Evolutionary conservation across 37 sponge, comb jelly and placozoan genomes (phyloP), one percentile per base, ranked within the genome.

Genomic region (Dysidea cf. avara): DNA sequence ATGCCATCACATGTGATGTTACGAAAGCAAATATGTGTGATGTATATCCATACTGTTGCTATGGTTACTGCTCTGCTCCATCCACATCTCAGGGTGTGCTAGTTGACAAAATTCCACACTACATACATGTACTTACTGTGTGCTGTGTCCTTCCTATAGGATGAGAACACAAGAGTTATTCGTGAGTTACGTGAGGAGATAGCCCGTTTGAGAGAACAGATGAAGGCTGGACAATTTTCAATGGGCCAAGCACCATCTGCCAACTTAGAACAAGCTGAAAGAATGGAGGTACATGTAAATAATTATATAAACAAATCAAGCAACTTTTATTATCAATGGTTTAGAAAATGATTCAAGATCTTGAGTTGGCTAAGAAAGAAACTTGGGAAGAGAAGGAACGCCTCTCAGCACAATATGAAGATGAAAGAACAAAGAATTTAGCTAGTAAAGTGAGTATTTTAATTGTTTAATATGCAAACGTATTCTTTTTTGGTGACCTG

Each of bases 251-350:
- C 26, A n/a, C 36, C 65, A 4, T 35, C 39, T 21, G 34, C 31
- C 24, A 54, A 50, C 48, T 9, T 24, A 7, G 75, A 73, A 30
- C 66, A 73, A 24, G 40, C 68, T 16, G 7, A 24, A 7, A 64
- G 24, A 36, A 64, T 73, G 64, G 75, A 73, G 75, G 75, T 73
- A 16, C 60, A n/a, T n/a, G n/a, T n/a, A n/a, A n/a, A n/a, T n/a
- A n/a, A n/a, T n/a, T n/a, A n/a, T n/a, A n/a, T n/a, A n/a, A n/a
- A n/a, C n/a, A n/a, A n/a, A n/a, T n/a, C n/a, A n/a, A n/a, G n/a
- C n/a, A n/a, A n/a, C n/a, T n/a, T n/a, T 20, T 54, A 22, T 24
- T 69, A 7, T n/a, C 6, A 55, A 55, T 69, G 53, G 22, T 53
- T 67, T 32, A 73, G 75, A 66, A 43, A 36, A 73, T 73, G 75